Percentiles rank a stretch among this genome's conserved stretches.
Evolutionary conservation across 2,797 vertebrate genomes (phyloP).

Genomic region (Semotilus atromaculatus): DNA sequence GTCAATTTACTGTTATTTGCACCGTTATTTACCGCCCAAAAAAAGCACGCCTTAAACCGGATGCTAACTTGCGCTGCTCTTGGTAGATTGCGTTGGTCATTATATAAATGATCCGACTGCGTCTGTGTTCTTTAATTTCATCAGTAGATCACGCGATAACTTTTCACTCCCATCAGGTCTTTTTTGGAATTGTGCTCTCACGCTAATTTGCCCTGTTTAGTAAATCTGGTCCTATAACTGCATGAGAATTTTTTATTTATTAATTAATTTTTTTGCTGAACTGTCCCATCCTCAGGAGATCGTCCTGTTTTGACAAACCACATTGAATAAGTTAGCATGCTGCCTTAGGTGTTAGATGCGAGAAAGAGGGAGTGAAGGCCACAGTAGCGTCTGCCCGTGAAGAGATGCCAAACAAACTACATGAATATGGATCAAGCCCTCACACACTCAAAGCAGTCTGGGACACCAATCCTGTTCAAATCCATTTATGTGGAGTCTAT

Average conservation of each 20-base stretch:
- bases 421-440: conserved; percentile 61
- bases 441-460: conserved; percentile 37
- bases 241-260: neutral
- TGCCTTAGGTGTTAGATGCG: conserved; percentile 13
- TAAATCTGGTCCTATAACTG: neutral
- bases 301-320: conserved; percentile 35
- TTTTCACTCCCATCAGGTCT: no score
- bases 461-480: conserved; percentile 51
- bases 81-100: no score
- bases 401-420: conserved; percentile 41
- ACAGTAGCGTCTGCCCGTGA: conserved; percentile 5
- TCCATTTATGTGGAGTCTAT: conserved; percentile 53
- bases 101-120: no score
- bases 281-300: conserved; percentile 12
- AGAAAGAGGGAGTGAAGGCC: conserved; percentile 13
- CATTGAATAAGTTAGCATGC: conserved; percentile 32
- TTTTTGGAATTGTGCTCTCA: no score
- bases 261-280: neutral
- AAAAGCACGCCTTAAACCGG: no score
- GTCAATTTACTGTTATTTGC: no score
- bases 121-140: no score
- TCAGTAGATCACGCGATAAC: no score
- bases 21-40: no score
- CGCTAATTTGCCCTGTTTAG: no score
- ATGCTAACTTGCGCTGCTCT: no score